Base-by-base conservation (phyloP, 2,797 vertebrate genomes). In the Cyclura pinguis region DNA sequence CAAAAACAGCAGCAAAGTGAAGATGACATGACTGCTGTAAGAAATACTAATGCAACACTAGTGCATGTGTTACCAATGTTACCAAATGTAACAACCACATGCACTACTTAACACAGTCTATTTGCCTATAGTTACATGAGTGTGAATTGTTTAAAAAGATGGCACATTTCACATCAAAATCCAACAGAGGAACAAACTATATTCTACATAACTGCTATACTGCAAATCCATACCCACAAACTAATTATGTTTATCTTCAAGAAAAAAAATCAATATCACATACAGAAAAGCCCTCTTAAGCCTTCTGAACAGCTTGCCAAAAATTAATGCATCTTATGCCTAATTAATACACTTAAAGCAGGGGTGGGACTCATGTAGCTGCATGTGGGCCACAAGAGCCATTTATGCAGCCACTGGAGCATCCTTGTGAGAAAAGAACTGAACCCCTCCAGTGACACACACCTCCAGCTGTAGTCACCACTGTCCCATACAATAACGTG, bases 321-420 rank as follows among this genome's bases (percentile, higher is more conserved):
- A 52, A 77, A 50, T 89, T 20, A 89, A 84, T 77, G 29, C 73
- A 89, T 55, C 12, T 38, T 69, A 47, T 80, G 50, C 29, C 47
- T 52, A 42, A 27, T 29, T 81, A 81, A 32, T 20, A 82, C 2
- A 38, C 8, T 69, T 62, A 57, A 84, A 67, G n/a, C 62, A 64
- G 62, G 22, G 6, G 52, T 52, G 52, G 52, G 52, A 52, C 52
- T 52, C 52, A 52, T 52, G 8, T 52, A 8, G 52, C 52, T 52
- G 52, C 52, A 52, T 8, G 52, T 52, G 52, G 52, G 52, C 52
- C 52, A 52, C 52, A 52, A 52, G 52, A 12, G 2, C 59, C 20
- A 64, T 24, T 20, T 24, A 24, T 64, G 20, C 62, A 64, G 6
- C 62, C 20, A 22, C 22, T 64, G 62, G 62, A 64, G 62, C 62